Evolutionary conservation across 2,797 vertebrate species (phyloP).

Genomic region (Decapterus maruadsi): DNA sequence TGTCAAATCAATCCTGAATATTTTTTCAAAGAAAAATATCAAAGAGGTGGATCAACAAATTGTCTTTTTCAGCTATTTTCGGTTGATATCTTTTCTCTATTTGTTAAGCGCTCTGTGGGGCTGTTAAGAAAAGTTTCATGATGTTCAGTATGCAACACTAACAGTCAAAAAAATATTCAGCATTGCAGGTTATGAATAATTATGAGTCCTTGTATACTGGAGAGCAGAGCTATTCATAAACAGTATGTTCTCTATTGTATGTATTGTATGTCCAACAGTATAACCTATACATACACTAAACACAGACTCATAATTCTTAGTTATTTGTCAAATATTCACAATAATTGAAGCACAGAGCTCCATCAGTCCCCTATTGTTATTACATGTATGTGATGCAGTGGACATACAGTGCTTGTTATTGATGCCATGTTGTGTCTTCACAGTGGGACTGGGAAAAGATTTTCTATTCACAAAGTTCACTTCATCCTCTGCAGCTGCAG

Average conservation of each 20-base stretch:
- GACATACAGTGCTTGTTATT: conserved; percentile 29
- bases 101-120: not conserved
- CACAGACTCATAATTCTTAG: not conserved
- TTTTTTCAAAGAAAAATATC: not conserved
- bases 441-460: conserved; percentile 48
- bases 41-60: not conserved
- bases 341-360: conserved; percentile 7
- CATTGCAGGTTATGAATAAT: conserved; percentile 28
- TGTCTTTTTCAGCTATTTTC: not conserved
- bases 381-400: conserved; percentile 14
- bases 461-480: conserved; percentile 52
- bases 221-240: conserved; percentile 18
- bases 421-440: conserved; percentile 48
- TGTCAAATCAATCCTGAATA: not conserved
- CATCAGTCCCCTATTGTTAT: conserved; percentile 30
- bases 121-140: conserved; percentile 4
- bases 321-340: not conserved
- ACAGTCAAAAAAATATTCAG: not conserved
- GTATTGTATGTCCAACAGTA: not conserved
- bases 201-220: not conserved
- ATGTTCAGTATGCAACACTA: conserved; percentile 25
- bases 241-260: conserved; percentile 7
- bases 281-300: conserved; percentile 1
- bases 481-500: conserved; percentile 40
- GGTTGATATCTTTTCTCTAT: not conserved